Percentiles rank a stretch among this genome's conserved stretches.
Conservation (phyloP, 2,113 vertebrate genomes). For the Ameiurus melas region DNA sequence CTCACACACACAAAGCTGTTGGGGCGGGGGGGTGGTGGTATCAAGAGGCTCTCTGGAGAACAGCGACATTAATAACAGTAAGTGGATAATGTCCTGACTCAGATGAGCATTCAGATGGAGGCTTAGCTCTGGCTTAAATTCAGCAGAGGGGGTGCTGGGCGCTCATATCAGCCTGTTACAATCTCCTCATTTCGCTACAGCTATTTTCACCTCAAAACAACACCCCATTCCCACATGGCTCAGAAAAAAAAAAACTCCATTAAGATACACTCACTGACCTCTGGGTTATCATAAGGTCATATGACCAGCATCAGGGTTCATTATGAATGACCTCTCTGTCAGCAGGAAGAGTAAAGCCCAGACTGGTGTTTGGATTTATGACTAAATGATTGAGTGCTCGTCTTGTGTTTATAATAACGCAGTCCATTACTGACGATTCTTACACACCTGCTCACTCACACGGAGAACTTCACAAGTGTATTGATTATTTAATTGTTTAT, state of each 20-base stretch:
- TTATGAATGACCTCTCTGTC: slow-evolving; percentile 1
- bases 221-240: background rate
- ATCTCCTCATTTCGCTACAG: slow-evolving; percentile 19
- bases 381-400: slow-evolving; percentile 4
- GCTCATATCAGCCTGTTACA: slow-evolving; percentile 30
- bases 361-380: slow-evolving; percentile 18
- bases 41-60: slow-evolving; percentile 63
- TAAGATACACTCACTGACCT: slow-evolving; percentile 29
- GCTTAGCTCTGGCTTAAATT: slow-evolving; percentile 73
- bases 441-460: background rate
- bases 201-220: slow-evolving; percentile 25
- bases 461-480: background rate
- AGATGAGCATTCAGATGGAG: slow-evolving; percentile 69
- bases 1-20: slow-evolving; percentile 26
- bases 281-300: slow-evolving; percentile 10
- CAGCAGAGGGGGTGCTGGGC: slow-evolving; percentile 44
- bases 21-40: background rate
- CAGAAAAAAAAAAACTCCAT: slow-evolving; percentile 8
- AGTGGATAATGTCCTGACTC: slow-evolving; percentile 75
- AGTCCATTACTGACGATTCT: background rate
- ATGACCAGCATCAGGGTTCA: slow-evolving; percentile 2
- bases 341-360: background rate
- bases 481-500: background rate
- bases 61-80: slow-evolving; percentile 76
- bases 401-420: background rate